phyloP scores from a whole-genome alignment of 2,888 invertebrate species.

The Atethmia centrago region DNA sequence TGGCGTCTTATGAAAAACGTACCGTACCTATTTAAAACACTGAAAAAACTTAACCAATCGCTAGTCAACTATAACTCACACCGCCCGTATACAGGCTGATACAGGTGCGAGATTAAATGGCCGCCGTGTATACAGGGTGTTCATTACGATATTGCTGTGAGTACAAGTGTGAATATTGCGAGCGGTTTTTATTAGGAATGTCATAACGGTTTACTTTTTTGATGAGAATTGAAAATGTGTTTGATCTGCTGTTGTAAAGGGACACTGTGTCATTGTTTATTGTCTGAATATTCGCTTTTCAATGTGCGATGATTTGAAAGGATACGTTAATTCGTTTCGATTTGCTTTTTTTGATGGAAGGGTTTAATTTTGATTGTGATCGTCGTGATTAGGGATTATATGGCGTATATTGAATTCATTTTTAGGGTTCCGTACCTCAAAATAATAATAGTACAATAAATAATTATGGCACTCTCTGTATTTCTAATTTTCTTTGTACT shows the following conservation, averaged over 20 bases:
- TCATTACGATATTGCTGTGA: constrained; percentile 90
- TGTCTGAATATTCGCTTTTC: constrained; percentile 57
- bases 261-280: constrained; percentile 80
- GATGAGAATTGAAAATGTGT: constrained; percentile 90
- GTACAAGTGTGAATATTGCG: constrained; percentile 84
- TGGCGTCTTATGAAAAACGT: no score
- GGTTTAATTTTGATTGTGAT: constrained; percentile 61
- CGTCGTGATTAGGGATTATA: constrained; percentile 17
- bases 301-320: constrained; percentile 63
- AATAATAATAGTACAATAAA: no score
- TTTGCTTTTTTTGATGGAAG: constrained; percentile 52
- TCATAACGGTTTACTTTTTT: constrained; percentile 88
- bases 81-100: constrained; percentile 81
- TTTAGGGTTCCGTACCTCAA: not conserved
- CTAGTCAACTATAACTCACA: constrained; percentile 58
- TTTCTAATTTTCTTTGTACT: no score
- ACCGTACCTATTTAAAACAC: no score
- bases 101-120: constrained; percentile 91
- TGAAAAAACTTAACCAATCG: constrained; percentile 39
- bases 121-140: constrained; percentile 88
- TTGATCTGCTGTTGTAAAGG: constrained; percentile 78
- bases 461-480: no score
- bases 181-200: constrained; percentile 87
- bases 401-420: not conserved
- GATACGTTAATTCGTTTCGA: constrained; percentile 62